phyloP scores from a whole-genome alignment of 2,113 vertebrate species.

The Pachycephala philippinensis region DNA sequence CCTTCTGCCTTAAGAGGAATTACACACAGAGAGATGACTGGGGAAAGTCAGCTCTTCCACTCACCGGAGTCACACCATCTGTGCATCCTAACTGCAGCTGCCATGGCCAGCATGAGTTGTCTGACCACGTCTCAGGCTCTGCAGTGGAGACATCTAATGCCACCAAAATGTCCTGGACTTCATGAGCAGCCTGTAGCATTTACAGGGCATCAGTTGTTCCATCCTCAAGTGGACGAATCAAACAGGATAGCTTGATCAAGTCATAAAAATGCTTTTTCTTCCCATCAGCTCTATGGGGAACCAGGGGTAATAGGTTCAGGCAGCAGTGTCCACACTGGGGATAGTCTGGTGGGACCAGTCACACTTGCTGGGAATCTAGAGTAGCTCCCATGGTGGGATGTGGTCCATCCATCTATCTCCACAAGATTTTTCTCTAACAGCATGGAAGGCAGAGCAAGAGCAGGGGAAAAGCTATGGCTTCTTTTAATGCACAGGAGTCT shows the following conservation, averaged over 20 bases:
- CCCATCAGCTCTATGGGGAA: neutral
- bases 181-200: neutral
- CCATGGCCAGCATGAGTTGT: neutral
- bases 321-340: neutral
- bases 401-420: neutral
- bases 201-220: neutral
- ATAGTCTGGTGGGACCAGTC: neutral
- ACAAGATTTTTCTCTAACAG: neutral
- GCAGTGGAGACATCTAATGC: neutral
- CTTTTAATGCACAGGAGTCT: neutral
- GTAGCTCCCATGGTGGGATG: neutral
- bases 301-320: neutral
- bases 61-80: neutral
- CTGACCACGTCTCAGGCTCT: neutral
- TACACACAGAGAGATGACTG: neutral
- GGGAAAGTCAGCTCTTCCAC: neutral
- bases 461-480: neutral
- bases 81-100: neutral
- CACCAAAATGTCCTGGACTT: neutral
- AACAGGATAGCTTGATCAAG: neutral
- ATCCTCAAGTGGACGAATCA: neutral
- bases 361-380: neutral
- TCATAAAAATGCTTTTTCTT: neutral
- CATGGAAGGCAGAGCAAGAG: neutral
- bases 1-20: conserved; percentile 36